Evolutionary conservation across 2,888 invertebrate genomes (phyloP).

Genomic region (Rambutsinella grinnellia): DNA sequence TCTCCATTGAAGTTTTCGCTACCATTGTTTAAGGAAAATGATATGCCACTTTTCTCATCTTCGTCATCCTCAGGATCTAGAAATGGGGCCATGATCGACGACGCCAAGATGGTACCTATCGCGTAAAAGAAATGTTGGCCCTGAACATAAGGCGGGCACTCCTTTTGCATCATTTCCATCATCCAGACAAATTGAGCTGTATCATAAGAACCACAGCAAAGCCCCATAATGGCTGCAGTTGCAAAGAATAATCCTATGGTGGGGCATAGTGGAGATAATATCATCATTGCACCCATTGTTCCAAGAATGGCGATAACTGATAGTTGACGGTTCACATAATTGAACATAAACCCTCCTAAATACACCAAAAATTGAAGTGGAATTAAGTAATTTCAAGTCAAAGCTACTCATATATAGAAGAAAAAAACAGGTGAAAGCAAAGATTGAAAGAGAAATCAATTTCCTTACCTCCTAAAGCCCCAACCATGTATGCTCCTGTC

Average conservation of each 20-base stretch:
- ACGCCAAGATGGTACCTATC: slow-evolving; percentile 26
- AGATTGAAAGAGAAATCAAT: too few species aligned
- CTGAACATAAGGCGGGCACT: slow-evolving; percentile 56
- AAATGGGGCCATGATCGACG: slow-evolving; percentile 36
- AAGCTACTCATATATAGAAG: too few species aligned
- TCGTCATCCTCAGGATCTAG: slow-evolving; percentile 12
- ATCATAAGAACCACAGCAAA: slow-evolving; percentile 51
- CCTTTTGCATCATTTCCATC: slow-evolving; percentile 58
- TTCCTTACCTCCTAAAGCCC: slow-evolving; percentile 53
- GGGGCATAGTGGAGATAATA: slow-evolving; percentile 48
- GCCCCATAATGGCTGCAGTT: slow-evolving; percentile 43
- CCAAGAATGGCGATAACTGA: slow-evolving; percentile 7
- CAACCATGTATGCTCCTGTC: slow-evolving; percentile 38
- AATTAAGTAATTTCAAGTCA: too few species aligned
- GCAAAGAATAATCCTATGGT: slow-evolving; percentile 49
- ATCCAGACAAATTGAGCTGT: slow-evolving; percentile 60
- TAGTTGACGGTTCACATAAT: slow-evolving; percentile 44
- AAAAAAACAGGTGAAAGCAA: too few species aligned
- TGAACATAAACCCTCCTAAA: slow-evolving; percentile 31
- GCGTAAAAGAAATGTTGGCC: slow-evolving; percentile 55
- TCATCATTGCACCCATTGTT: slow-evolving; percentile 29
- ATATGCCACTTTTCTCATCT: slow-evolving; percentile 1
- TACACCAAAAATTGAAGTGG: too few species aligned
- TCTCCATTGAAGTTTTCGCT: not conserved
- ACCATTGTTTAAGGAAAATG: not conserved